A percentile compares a stretch with the other conserved stretches of the same genome.
Conservation (phyloP, 2,113 vertebrate genomes). For the Hemiprocne comata region DNA sequence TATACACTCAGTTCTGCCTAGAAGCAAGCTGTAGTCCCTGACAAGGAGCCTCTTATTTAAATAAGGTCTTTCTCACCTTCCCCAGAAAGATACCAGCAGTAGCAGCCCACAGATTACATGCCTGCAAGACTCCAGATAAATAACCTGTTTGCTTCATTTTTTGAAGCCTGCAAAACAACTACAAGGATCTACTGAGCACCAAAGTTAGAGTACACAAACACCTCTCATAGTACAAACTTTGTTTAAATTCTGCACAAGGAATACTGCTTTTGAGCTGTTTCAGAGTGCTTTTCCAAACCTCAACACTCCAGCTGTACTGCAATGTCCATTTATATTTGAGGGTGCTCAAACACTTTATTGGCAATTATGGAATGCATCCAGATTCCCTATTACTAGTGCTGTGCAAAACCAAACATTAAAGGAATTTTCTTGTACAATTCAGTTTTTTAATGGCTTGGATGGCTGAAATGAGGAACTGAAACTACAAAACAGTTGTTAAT, state of each 20-base stretch:
- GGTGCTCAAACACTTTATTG: not conserved
- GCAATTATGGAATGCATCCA: not conserved
- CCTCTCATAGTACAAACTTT: not conserved
- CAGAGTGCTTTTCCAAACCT: not conserved
- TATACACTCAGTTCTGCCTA: not conserved
- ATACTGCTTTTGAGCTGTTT: not conserved
- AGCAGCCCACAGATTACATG: not conserved
- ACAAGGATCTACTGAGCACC: not conserved
- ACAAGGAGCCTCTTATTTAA: not conserved
- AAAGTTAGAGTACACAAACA: not conserved
- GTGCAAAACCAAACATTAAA: not conserved
- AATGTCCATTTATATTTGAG: not conserved
- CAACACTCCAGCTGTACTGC: not conserved
- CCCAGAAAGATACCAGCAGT: not conserved
- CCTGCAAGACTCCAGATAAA: not conserved
- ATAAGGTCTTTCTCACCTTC: conserved; percentile 25
- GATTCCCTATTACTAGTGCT: not conserved
- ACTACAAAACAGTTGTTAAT: not conserved
- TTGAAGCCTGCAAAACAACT: not conserved
- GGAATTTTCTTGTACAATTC: not conserved
- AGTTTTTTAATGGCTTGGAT: not conserved
- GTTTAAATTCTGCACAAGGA: not conserved
- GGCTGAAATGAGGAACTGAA: not conserved
- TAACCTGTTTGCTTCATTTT: not conserved
- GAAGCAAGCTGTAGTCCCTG: not conserved